These are phyloP conservation scores for Apoderus coryli DNA, from an alignment of 2,888 invertebrate species.

Conservation along the genomic window DNA sequence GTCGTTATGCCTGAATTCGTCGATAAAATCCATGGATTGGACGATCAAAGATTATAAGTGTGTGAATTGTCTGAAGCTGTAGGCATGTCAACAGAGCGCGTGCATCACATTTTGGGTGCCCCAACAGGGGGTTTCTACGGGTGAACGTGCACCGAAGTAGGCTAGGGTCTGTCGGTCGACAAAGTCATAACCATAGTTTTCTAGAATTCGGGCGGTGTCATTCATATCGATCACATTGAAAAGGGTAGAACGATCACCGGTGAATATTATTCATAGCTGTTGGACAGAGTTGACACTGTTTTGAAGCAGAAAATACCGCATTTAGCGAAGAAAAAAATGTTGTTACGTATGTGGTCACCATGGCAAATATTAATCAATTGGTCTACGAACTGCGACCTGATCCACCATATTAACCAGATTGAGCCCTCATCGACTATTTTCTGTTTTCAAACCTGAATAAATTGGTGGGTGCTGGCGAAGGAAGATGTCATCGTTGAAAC, in stretches of 20 bases:
- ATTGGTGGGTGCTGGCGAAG: too few species aligned
- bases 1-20: conserved; percentile 1
- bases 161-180: conserved; percentile 14
- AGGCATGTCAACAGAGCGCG: conserved; percentile 8
- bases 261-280: conserved; percentile 4
- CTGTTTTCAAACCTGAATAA: too few species aligned
- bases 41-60: conserved; percentile 15
- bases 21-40: conserved; percentile 4
- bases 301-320: conserved; percentile 13
- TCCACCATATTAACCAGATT: conserved; percentile 11
- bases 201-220: conserved; percentile 9
- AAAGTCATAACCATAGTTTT: conserved; percentile 9
- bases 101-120: conserved; percentile 4
- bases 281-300: conserved; percentile 8
- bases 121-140: conserved; percentile 9
- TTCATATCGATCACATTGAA: conserved; percentile 8
- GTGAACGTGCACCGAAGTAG: conserved; percentile 13
- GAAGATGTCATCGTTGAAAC: too few species aligned
- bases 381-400: conserved; percentile 10
- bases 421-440: too few species aligned
- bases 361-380: conserved; percentile 13
- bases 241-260: conserved; percentile 7
- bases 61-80: conserved; percentile 12
- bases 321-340: conserved; percentile 12
- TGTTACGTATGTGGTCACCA: conserved; percentile 10